Percentiles rank a stretch among this genome's conserved stretches.
Evolutionary conservation across 2,797 vertebrate genomes (phyloP).

Genomic region (Glyptemys insculpta): DNA sequence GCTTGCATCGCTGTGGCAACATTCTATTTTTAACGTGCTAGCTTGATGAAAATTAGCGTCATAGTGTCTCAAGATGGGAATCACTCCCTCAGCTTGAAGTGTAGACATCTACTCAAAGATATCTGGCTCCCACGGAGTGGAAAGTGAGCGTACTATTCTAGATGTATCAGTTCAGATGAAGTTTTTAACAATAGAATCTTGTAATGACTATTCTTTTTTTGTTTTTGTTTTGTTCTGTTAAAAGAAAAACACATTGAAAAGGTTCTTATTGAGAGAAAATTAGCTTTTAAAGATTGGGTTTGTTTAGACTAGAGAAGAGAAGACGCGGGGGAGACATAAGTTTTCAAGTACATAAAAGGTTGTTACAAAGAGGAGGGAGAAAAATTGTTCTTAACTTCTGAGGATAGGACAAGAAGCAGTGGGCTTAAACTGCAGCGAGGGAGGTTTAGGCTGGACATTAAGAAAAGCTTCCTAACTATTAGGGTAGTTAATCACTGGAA

Average conservation of each 20-base stretch:
- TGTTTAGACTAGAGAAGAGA: background rate
- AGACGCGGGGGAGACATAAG: no score
- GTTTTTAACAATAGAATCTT: conserved; percentile 1
- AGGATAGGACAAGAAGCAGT: background rate
- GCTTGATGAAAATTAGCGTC: background rate
- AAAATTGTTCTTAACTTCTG: background rate
- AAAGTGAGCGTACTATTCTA: background rate
- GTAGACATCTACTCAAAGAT: background rate
- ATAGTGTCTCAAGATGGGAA: background rate
- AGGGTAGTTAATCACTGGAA: background rate
- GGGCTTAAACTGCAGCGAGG: background rate
- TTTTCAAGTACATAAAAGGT: no score
- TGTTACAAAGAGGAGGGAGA: no score
- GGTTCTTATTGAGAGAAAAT: background rate
- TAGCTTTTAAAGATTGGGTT: no score
- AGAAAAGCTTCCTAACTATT: background rate
- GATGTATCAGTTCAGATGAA: no score
- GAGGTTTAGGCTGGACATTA: background rate
- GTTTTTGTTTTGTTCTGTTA: background rate
- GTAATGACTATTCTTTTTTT: background rate
- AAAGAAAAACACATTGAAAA: background rate
- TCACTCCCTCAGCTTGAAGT: background rate
- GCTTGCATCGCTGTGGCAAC: no score
- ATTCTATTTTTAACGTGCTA: background rate
- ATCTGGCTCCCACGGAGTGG: background rate